Evolutionary conservation across 2,888 invertebrate genomes (phyloP).

Genomic region (Agrypnus murinus): DNA sequence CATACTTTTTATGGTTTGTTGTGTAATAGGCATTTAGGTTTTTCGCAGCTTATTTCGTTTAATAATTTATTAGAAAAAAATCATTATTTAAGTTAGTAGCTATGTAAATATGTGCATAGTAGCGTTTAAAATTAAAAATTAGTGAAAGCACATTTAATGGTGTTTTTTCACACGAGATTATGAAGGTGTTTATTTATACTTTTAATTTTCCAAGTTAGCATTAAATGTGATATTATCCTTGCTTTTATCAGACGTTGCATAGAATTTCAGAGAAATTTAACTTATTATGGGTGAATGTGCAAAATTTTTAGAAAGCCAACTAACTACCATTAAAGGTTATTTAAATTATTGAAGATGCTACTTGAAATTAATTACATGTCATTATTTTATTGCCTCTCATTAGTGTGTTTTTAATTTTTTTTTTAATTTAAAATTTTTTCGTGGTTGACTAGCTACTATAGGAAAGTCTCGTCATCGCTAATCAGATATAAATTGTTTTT

Average conservation of each 20-base stretch:
- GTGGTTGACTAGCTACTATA: too few species aligned
- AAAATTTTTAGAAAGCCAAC: conserved; percentile 4
- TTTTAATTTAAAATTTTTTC: too few species aligned
- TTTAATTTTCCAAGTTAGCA: not conserved
- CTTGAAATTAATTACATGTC: not conserved
- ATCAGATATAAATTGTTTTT: too few species aligned
- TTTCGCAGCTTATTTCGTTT: too few species aligned
- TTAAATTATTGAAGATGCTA: not conserved
- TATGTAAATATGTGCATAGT: too few species aligned
- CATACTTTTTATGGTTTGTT: too few species aligned
- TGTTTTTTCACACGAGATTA: not conserved
- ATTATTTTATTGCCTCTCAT: not conserved
- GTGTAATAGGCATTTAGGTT: too few species aligned
- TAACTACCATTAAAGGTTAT: not conserved
- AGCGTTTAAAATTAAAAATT: too few species aligned
- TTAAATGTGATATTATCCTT: not conserved
- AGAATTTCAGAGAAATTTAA: not conserved
- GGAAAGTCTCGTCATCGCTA: too few species aligned
- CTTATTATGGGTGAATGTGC: not conserved
- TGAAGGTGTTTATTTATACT: not conserved
- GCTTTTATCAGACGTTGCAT: not conserved
- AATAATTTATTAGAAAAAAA: too few species aligned
- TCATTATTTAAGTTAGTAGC: too few species aligned
- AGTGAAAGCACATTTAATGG: not conserved
- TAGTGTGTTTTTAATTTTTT: too few species aligned